A percentile compares a stretch with the other conserved stretches of the same genome.
Evolutionary conservation across 1,140 invertebrate species (phyloP).

Genomic region (Diachasma alloeum): DNA sequence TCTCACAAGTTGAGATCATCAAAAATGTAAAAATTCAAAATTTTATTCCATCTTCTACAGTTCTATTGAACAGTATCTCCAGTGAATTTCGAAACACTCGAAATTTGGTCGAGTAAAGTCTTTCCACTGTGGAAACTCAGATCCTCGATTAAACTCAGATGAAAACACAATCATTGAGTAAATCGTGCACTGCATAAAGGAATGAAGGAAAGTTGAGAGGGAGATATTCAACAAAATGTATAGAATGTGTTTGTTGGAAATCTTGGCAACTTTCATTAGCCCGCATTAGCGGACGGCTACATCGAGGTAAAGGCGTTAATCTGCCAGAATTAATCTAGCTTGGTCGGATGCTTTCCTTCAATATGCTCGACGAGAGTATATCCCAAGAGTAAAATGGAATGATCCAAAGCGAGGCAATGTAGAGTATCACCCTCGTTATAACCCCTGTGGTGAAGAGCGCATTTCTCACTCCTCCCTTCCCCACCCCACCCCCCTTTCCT

Average conservation of each 20-base stretch:
- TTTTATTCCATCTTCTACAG: no score
- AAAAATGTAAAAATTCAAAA: no score
- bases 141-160: neutral
- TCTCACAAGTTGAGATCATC: no score
- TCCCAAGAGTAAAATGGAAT: neutral
- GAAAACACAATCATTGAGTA: conserved; percentile 7
- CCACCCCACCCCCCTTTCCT: neutral
- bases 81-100: no score
- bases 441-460: neutral
- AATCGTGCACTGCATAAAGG: conserved; percentile 32
- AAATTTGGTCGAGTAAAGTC: neutral
- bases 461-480: neutral
- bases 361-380: conserved; percentile 31
- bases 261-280: conserved; percentile 40
- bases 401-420: conserved; percentile 9
- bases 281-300: conserved; percentile 34
- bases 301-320: conserved; percentile 40
- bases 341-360: conserved; percentile 39
- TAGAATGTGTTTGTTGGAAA: conserved; percentile 11
- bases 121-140: neutral
- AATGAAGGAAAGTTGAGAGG: conserved; percentile 19
- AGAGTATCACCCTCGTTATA: conserved; percentile 18
- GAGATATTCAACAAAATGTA: neutral
- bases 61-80: no score
- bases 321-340: conserved; percentile 42